phyloP scores from a whole-genome alignment of 2,113 vertebrate species.

The Prochilodus magdalenae region DNA sequence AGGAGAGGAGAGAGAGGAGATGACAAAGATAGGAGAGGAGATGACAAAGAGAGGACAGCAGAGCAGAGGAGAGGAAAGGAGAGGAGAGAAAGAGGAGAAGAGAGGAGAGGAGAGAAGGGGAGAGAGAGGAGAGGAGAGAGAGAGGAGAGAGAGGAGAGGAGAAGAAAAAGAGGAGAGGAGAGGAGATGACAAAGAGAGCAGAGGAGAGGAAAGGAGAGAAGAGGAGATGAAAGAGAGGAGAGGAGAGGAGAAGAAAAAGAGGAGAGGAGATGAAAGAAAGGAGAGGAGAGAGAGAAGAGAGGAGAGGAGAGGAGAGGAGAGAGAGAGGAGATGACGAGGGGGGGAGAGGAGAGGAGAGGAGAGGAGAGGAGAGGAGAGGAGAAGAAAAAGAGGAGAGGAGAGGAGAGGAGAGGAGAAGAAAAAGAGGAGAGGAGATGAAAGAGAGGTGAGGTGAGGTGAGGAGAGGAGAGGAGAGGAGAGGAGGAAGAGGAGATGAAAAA shows the following conservation, averaged over 20 bases:
- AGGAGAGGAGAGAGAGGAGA: not conserved
- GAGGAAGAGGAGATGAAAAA: not conserved
- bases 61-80: not conserved
- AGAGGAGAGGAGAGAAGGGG: not conserved
- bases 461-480: no score
- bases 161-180: no score
- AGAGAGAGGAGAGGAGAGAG: no score
- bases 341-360: no score
- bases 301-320: not conserved
- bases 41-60: not conserved
- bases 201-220: not conserved
- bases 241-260: not conserved
- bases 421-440: no score
- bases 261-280: not conserved
- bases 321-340: not conserved
- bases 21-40: no score
- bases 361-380: not conserved
- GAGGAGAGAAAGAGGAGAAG: no score
- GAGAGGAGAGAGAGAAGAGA: not conserved
- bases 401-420: not conserved
- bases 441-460: no score
- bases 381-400: no score
- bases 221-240: not conserved
- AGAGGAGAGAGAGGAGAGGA: no score
- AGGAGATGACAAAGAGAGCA: not conserved